Conservation (phyloP, 2,888 invertebrate genomes). For the Glaucopsyche alexis region DNA sequence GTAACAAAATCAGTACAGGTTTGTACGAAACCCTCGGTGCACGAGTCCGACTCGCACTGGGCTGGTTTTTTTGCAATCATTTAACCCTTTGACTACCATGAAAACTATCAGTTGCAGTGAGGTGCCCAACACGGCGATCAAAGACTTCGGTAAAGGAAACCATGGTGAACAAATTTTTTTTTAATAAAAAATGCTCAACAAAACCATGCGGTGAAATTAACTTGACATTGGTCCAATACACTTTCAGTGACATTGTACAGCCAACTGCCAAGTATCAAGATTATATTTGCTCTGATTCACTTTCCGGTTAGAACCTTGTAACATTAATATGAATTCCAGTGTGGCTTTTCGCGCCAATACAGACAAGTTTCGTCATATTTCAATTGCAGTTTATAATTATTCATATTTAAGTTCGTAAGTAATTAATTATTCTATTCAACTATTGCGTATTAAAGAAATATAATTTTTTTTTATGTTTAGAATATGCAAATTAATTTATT, state of each 20-base stretch:
- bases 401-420: not conserved
- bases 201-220: not conserved
- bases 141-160: not conserved
- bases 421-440: not conserved
- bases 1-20: no score
- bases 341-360: not conserved
- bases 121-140: no score
- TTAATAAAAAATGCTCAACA: not conserved
- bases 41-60: no score
- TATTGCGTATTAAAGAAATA: not conserved
- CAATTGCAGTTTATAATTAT: conserved; percentile 1
- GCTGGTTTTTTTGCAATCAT: no score
- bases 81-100: no score
- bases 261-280: conserved; percentile 33
- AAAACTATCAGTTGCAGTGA: no score
- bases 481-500: conserved; percentile 24
- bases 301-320: conserved; percentile 51
- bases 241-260: conserved; percentile 64
- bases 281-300: conserved; percentile 64
- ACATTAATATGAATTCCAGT: conserved; percentile 26
- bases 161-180: conserved; percentile 3
- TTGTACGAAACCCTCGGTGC: no score
- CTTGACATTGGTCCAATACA: conserved; percentile 7
- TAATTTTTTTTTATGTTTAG: not conserved
- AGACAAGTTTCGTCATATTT: not conserved